phyloP scores from a whole-genome alignment of 2,113 vertebrate genomes.

The Cephalopholis sonnerati region DNA sequence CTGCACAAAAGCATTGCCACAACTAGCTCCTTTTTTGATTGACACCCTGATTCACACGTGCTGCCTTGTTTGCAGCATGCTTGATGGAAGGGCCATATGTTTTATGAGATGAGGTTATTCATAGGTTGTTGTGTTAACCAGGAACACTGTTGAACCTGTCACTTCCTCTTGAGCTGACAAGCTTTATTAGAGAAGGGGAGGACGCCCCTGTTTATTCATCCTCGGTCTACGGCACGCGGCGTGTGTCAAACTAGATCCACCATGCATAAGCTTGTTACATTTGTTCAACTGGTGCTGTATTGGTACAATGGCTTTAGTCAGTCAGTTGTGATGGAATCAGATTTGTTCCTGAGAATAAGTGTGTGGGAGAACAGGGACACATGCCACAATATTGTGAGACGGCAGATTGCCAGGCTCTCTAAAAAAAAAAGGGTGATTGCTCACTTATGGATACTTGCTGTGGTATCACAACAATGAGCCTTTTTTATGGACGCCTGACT shows the following conservation, averaged over 20 bases:
- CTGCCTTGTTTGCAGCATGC: slow-evolving; percentile 53
- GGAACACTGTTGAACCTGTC: slow-evolving; percentile 73
- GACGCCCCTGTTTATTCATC: slow-evolving; percentile 59
- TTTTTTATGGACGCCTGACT: slow-evolving; percentile 62
- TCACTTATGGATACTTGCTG: slow-evolving; percentile 72
- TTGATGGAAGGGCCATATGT: slow-evolving; percentile 71
- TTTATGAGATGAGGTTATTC: slow-evolving; percentile 74
- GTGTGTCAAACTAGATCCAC: slow-evolving; percentile 60
- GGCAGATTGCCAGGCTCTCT: slow-evolving; percentile 63
- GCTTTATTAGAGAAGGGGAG: slow-evolving; percentile 65
- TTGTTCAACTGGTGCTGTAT: slow-evolving; percentile 58
- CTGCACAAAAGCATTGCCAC: background rate
- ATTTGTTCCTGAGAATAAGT: slow-evolving; percentile 66
- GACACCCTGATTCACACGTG: slow-evolving; percentile 63
- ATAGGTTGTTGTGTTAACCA: slow-evolving; percentile 75
- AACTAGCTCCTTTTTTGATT: slow-evolving; percentile 46
- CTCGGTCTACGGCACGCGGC: slow-evolving; percentile 38
- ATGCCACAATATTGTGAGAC: slow-evolving; percentile 65
- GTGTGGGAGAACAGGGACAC: slow-evolving; percentile 68
- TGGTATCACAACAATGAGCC: slow-evolving; percentile 68
- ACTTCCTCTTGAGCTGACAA: slow-evolving; percentile 69
- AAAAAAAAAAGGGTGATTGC: slow-evolving; percentile 63
- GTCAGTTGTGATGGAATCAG: slow-evolving; percentile 68
- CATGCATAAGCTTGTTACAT: slow-evolving; percentile 67
- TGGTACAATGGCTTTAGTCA: slow-evolving; percentile 73